phyloP scores from a whole-genome alignment of 2,797 vertebrate genomes.

The Jordanella pulchra region DNA sequence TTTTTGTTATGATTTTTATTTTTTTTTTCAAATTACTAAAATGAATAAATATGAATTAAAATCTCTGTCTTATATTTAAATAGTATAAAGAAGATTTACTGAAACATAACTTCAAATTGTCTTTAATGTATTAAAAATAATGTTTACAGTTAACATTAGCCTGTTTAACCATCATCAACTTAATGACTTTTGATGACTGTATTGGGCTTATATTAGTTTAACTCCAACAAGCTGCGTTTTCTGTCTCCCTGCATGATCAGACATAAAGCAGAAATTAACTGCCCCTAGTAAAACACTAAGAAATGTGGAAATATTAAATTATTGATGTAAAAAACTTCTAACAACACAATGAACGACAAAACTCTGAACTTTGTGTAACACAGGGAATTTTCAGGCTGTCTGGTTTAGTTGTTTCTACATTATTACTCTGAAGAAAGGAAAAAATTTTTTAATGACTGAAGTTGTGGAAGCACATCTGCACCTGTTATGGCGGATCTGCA shows the following conservation, averaged over 20 bases:
- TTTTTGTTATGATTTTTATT: too few species aligned
- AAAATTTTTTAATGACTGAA: neutral
- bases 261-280: neutral
- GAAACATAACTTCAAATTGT: neutral
- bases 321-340: neutral
- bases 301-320: neutral
- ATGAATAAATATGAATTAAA: too few species aligned
- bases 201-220: neutral
- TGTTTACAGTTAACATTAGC: neutral
- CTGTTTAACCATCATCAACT: neutral
- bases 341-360: neutral
- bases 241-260: neutral
- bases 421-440: neutral
- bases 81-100: neutral
- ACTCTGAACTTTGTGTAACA: neutral
- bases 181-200: neutral
- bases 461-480: conserved; percentile 12
- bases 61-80: neutral
- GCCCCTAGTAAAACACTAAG: neutral
- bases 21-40: too few species aligned
- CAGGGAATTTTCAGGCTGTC: neutral
- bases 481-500: conserved; percentile 4
- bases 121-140: neutral
- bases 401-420: neutral
- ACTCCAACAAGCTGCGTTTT: neutral